Evolutionary conservation across 2,797 vertebrate species (phyloP), one percentile per base, ranked within the genome.

Genomic region (Mallotus villosus): DNA sequence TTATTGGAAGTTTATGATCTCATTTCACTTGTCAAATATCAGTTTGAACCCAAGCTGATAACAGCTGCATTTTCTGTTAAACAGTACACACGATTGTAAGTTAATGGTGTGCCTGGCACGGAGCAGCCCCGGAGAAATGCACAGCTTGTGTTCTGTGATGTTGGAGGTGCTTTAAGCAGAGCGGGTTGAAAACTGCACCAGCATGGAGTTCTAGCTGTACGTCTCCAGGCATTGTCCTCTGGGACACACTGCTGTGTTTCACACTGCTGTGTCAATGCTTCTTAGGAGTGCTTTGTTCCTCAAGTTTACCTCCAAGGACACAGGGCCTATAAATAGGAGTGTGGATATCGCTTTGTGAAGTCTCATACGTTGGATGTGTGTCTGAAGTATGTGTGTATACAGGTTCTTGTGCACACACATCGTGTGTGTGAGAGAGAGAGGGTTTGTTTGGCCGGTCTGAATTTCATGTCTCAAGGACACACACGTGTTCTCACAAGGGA

Each of bases 301-400:
- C 29, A 69, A 75, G 78, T 78, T 83, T 68, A 76, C 11, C 71
- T 80, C 70, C 72, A 85, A 83, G 79, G 75, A 63, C 67, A 19
- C 0, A 0, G 62, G 64, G 32, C 49, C 27, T 24, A 66, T 57
- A 64, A 72, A 53, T 63, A 41, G 16, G 16, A 67, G 60, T 4
- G 0, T 59, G 25, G 55, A 29, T 27, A 27, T 65, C 61, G 27
- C 1, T 25, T 5, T 0, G 6, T 62, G 67, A 57, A 59, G 55
- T 22, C 9, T 59, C 2, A 16, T 5, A 55, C 1, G 51, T 55
- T 46, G 41, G 41, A 46, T 46, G 41, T 12, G 41, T 46, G 41
- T 46, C 41, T 46, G 41, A n/a, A 25, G 25, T 34, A 4, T 46
- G 27, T 68, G 53, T 29, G 5, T 57, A 24, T 64, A 11, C 55